Conservation (phyloP, 2,797 vertebrate species). For the Tenualosa ilisha region DNA sequence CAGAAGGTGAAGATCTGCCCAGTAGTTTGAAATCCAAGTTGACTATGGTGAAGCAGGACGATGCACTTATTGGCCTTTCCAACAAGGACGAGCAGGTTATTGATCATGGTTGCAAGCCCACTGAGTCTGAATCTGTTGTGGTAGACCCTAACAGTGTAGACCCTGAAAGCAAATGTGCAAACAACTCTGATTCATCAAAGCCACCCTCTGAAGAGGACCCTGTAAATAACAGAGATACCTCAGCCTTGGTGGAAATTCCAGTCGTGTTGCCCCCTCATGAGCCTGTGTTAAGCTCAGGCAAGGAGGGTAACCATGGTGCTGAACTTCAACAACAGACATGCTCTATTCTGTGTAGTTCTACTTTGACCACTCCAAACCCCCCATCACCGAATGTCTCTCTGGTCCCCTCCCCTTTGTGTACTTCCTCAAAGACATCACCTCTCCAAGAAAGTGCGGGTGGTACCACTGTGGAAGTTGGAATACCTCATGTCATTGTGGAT, state of each 20-base stretch:
- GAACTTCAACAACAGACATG: slow-evolving; percentile 47
- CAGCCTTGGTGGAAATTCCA: slow-evolving; percentile 63
- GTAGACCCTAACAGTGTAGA: slow-evolving; percentile 42
- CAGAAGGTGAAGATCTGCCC: slow-evolving; percentile 54
- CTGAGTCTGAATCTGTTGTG: slow-evolving; percentile 26
- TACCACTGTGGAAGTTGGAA: slow-evolving; percentile 43
- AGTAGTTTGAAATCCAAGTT: slow-evolving; percentile 31
- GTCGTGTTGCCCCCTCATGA: slow-evolving; percentile 49
- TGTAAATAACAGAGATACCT: slow-evolving; percentile 69
- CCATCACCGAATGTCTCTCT: slow-evolving; percentile 55
- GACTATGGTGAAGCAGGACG: slow-evolving; percentile 34
- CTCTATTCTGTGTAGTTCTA: slow-evolving; percentile 37
- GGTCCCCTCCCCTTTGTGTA: slow-evolving; percentile 49
- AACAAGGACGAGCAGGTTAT: slow-evolving; percentile 45
- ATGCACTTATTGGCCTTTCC: slow-evolving; percentile 38
- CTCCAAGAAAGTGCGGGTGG: slow-evolving; percentile 41
- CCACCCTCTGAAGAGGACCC: slow-evolving; percentile 50
- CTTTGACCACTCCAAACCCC: slow-evolving; percentile 51
- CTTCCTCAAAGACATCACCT: slow-evolving; percentile 46
- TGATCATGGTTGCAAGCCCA: slow-evolving; percentile 28
- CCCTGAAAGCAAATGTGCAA: slow-evolving; percentile 41
- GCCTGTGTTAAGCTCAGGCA: slow-evolving; percentile 53
- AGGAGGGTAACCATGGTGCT: slow-evolving; percentile 59
- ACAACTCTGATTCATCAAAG: slow-evolving; percentile 36
- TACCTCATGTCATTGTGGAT: slow-evolving; percentile 52